These are phyloP conservation scores for Syrmaticus mikado DNA, from an alignment of 2,113 vertebrate genomes.

Conservation along the genomic window DNA sequence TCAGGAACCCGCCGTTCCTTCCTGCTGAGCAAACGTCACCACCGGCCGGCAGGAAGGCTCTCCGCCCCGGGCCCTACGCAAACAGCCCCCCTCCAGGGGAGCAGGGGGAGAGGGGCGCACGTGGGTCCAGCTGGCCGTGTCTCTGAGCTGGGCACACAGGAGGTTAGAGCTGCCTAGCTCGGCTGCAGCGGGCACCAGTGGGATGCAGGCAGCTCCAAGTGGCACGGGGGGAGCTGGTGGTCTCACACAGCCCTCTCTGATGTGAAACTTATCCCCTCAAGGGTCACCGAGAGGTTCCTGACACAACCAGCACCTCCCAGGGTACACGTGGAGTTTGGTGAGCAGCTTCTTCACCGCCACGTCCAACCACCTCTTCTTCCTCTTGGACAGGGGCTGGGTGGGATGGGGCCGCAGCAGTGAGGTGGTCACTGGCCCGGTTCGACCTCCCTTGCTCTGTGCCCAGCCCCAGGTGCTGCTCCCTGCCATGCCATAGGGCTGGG, in stretches of 20 bases:
- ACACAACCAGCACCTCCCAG: background rate
- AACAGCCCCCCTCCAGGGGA: background rate
- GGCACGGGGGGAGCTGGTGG: background rate
- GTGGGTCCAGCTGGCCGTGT: fast-evolving
- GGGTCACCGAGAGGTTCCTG: fast-evolving
- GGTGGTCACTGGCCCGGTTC: fast-evolving
- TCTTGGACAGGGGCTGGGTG: background rate
- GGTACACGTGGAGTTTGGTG: background rate
- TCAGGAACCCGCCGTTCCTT: slow-evolving; percentile 75
- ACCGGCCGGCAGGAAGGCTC: background rate
- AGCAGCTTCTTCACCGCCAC: background rate
- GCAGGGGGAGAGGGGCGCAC: fast-evolving
- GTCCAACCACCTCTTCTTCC: fast-evolving
- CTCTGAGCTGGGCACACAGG: background rate
- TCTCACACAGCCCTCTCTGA: background rate
- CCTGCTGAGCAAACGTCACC: slow-evolving; percentile 53
- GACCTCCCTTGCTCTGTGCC: fast-evolving
- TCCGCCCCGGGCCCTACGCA: background rate
- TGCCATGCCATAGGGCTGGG: background rate
- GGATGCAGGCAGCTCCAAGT: fast-evolving
- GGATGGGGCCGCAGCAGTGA: background rate
- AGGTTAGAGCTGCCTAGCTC: background rate
- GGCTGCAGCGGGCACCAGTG: background rate
- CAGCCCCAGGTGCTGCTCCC: background rate
- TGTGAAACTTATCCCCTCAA: fast-evolving